Evolutionary conservation across 2,797 vertebrate genomes (phyloP), one percentile per base, ranked within the genome.

Genomic region (Megaceryle alcyon): DNA sequence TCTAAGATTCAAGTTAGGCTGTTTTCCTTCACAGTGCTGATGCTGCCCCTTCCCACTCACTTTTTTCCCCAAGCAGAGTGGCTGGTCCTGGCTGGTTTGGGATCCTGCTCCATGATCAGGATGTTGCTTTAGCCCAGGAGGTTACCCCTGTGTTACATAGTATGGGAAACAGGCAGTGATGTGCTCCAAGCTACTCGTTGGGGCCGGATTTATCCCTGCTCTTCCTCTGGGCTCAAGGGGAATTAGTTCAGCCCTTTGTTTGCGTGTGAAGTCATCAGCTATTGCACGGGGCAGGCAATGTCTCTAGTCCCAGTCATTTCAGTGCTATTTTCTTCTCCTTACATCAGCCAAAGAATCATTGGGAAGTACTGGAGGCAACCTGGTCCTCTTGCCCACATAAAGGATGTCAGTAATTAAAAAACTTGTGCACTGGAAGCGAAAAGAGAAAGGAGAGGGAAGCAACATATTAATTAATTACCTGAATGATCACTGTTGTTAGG

Each of bases 401-500:
- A 85, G 60, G 37, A 68, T 51, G 25, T 88, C 51, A 60, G 9
- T 79, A 91, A 86, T 84, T 68, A 77, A 33, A 82, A 61, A 61
- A 17, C 23, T 77, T 76, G 41, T 70, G 17, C n/a, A 9, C 10
- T 68, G 44, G 54, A 92, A 78, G 28, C 43, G 37, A 53, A 63
- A 68, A 90, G 53, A 85, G 46, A 92, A 92, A 76, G 41, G 18
- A 66, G 57, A 61, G 31, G 18, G 14, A 82, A 94, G 33, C 54
- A 87, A 53, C 22, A 33, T 12, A 3, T 85, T 93, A 33, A 90
- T 77, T 92, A 91, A 63, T 35, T 86, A 51, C 85, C 61, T 91
- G 79, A 92, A 88, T 0, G 6, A 72, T 79, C 21, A 15, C 35
- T 81, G 35, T 86, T 91, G 33, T 66, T 84, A 59, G 29, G 48